Evolutionary conservation across 1,140 invertebrate species (phyloP).

Genomic region (Drosophila jambulina): DNA sequence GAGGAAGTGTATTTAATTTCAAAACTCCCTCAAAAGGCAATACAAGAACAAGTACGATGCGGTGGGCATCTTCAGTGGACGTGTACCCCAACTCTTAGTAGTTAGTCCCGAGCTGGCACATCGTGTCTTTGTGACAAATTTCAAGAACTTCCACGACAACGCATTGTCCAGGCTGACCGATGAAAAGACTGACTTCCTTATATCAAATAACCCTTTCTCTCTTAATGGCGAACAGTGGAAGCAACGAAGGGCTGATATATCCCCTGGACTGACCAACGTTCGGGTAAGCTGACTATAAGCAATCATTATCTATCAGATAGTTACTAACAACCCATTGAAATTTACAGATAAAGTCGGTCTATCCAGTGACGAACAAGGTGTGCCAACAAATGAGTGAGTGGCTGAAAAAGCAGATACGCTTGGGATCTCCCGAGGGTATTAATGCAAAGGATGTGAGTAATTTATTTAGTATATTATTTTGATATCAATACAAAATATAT

Average conservation of each 20-base stretch:
- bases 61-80: slow-evolving; percentile 65
- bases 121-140: slow-evolving; percentile 86
- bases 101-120: slow-evolving; percentile 86
- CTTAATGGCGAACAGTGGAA: slow-evolving; percentile 86
- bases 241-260: slow-evolving; percentile 86
- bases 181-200: slow-evolving; percentile 83
- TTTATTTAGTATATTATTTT: too few relatives aligned
- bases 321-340: background rate
- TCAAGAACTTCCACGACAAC: slow-evolving; percentile 85
- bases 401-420: slow-evolving; percentile 52
- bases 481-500: background rate
- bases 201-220: slow-evolving; percentile 85
- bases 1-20: background rate
- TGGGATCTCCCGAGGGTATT: slow-evolving; percentile 39
- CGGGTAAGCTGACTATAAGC: slow-evolving; percentile 37
- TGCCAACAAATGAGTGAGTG: slow-evolving; percentile 59
- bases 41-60: slow-evolving; percentile 65
- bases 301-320: too few relatives aligned
- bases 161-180: slow-evolving; percentile 58
- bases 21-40: slow-evolving; percentile 8
- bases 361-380: slow-evolving; percentile 72
- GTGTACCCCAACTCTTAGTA: slow-evolving; percentile 84
- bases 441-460: slow-evolving; percentile 65
- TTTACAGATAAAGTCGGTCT: slow-evolving; percentile 67
- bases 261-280: slow-evolving; percentile 86